Conservation (phyloP, 2,113 vertebrate genomes). For the Channa maculata region DNA sequence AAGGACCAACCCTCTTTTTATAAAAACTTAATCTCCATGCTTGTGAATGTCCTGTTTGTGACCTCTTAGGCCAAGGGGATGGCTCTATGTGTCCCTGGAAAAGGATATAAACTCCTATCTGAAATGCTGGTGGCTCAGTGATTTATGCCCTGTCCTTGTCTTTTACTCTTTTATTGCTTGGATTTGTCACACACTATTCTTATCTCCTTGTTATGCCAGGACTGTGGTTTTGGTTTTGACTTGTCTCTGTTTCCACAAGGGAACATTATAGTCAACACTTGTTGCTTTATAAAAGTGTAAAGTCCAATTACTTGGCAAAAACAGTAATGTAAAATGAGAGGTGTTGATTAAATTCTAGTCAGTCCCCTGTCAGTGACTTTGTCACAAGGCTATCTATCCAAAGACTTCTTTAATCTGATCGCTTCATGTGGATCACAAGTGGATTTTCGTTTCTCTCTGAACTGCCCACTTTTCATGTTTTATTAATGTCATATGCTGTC, state of each 20-base stretch:
- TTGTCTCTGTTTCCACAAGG: not conserved
- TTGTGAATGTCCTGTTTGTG: conserved; percentile 17
- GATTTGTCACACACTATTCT: conserved; percentile 21
- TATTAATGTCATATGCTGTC: conserved; percentile 83
- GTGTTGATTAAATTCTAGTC: conserved; percentile 45
- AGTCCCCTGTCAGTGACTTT: conserved; percentile 32
- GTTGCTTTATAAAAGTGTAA: conserved; percentile 20
- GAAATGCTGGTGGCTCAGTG: conserved; percentile 4
- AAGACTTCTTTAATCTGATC: conserved; percentile 65
- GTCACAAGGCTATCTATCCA: conserved; percentile 39
- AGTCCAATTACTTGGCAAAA: conserved; percentile 26
- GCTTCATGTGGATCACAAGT: conserved; percentile 61
- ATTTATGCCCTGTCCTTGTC: conserved; percentile 35
- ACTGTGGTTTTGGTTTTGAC: conserved; percentile 9
- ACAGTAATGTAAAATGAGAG: conserved; percentile 37
- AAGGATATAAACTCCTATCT: not conserved
- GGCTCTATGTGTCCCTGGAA: conserved; percentile 18
- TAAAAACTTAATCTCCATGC: conserved; percentile 18
- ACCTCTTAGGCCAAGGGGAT: conserved; percentile 19
- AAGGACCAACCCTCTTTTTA: not conserved
- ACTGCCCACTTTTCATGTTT: conserved; percentile 76
- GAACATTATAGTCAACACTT: conserved; percentile 7
- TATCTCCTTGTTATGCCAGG: conserved; percentile 2
- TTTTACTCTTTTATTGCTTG: conserved; percentile 19
- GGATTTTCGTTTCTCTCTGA: conserved; percentile 59